A percentile compares a stretch with the other conserved stretches of the same genome.
Conservation (phyloP, 2,113 vertebrate genomes). For the Ptyas mucosa region DNA sequence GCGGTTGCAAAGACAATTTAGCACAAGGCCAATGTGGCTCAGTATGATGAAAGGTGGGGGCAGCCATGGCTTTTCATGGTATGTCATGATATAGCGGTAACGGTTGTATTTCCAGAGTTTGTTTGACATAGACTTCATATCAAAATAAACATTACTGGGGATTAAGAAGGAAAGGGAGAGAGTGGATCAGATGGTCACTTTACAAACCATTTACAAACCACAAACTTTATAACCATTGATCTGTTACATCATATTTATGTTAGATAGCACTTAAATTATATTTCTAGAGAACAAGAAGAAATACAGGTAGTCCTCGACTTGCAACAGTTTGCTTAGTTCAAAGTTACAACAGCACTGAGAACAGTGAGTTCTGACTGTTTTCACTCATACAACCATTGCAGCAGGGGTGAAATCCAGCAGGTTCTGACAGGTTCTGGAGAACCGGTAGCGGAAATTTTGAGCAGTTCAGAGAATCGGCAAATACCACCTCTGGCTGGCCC, state of each 20-base stretch:
- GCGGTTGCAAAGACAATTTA: slow-evolving; percentile 72
- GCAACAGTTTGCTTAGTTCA: background rate
- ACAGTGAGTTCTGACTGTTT: background rate
- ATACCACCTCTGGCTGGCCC: no score
- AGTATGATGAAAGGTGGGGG: slow-evolving; percentile 89
- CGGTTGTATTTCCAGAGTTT: slow-evolving; percentile 96
- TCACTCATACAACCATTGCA: background rate
- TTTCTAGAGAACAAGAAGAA: no score
- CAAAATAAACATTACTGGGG: slow-evolving; percentile 87
- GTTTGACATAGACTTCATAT: slow-evolving; percentile 86
- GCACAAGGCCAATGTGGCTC: slow-evolving; percentile 74
- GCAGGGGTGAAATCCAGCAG: no score
- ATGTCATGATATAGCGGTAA: slow-evolving; percentile 95
- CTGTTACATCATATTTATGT: background rate
- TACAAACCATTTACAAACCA: background rate
- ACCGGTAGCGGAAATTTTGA: no score
- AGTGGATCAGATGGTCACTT: background rate
- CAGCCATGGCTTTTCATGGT: slow-evolving; percentile 89
- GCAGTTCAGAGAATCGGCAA: no score
- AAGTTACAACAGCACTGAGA: background rate
- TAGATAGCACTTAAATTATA: background rate
- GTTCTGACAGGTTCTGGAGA: no score
- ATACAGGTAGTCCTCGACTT: background rate
- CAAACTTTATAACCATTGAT: background rate
- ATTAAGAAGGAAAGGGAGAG: slow-evolving; percentile 15